Base-by-base conservation (phyloP, 2,888 invertebrate genomes). In the Camptogramma bilineatum region DNA sequence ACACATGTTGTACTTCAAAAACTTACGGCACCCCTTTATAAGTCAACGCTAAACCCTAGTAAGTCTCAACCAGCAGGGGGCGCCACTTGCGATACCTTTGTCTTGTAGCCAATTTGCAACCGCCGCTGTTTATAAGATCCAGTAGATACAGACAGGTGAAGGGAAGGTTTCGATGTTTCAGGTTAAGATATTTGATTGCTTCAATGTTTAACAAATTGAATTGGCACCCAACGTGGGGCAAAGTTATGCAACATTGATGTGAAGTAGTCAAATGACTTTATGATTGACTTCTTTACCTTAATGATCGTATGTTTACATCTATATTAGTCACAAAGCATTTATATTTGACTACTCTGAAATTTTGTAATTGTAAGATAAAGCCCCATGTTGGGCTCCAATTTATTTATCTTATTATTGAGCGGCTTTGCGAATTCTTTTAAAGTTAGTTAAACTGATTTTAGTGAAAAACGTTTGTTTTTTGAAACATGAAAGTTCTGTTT, bases 81-180 rank as follows among this genome's bases (percentile, higher is more conserved):
- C 28, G 66, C 52, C 59, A 66, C 66, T 64, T 59, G 47, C 57
- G 61, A 69, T 62, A 61, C 63, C 55, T 64, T 65, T 63, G 62
- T 63, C 57, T 52, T 7, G 62, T 34, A 47, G 52, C 57, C 52
- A 61, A 65, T 61, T 61, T 61, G 56, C 48, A 34, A 21, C 10
- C 52, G 19, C 48, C n/a, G 47, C 52, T 31, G 21, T 57, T 47
- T 28, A 48, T 46, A 42, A 57, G 62, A 34, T 31, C 19, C 16
- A 42, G 19, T 46, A 17, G 19, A 28, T 1, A 28, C 28, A 39
- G 13, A 39, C 4, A 28, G 28, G 28, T 28, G 28, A 28, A 28
- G 28, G 28, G 28, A 28, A 5, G 28, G 4, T 28, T 28, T 28
- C 5, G 28, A 4, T 28, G 5, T 5, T 28, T 4, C 28, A n/a